Evolutionary conservation across 2,888 invertebrate species (phyloP).

Genomic region (Sphaeridia pumilis): DNA sequence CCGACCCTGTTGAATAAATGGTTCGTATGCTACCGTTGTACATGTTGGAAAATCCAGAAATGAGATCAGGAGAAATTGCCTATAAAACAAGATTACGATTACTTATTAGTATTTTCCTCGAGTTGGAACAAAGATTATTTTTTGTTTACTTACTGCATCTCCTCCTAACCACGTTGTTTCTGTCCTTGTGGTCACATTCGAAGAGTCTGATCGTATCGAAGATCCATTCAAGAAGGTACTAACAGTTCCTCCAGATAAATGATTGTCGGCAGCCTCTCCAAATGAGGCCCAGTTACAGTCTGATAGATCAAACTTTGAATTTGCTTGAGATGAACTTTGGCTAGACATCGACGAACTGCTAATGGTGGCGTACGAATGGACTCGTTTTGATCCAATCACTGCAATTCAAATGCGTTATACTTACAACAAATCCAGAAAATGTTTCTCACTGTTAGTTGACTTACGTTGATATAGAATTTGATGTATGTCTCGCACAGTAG

Average conservation of each 20-base stretch:
- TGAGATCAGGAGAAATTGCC: slow-evolving; percentile 35
- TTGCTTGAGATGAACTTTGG: slow-evolving; percentile 23
- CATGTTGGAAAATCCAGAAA: slow-evolving; percentile 32
- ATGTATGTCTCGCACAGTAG: slow-evolving; percentile 72
- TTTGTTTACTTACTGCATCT: too few species aligned
- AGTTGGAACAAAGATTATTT: too few species aligned
- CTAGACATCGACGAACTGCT: slow-evolving; percentile 38
- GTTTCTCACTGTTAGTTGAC: too few species aligned
- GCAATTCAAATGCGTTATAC: too few species aligned
- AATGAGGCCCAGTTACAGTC: slow-evolving; percentile 34
- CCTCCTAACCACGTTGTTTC: slow-evolving; percentile 33
- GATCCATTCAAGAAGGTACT: slow-evolving; percentile 34
- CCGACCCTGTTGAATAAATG: slow-evolving; percentile 31
- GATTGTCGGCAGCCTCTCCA: slow-evolving; percentile 23
- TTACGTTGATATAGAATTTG: slow-evolving; percentile 61
- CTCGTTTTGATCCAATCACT: slow-evolving; percentile 52
- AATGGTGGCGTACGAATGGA: slow-evolving; percentile 49
- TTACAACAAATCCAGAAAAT: too few species aligned
- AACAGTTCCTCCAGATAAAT: slow-evolving; percentile 31
- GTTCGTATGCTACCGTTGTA: slow-evolving; percentile 34
- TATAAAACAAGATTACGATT: too few species aligned
- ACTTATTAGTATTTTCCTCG: too few species aligned
- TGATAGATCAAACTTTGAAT: slow-evolving; percentile 32
- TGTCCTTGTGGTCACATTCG: slow-evolving; percentile 28
- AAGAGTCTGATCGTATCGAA: slow-evolving; percentile 31